Evolutionary conservation across 1,140 invertebrate species (phyloP).

Genomic region (fruit fly (Drosophila melanogaster)): Release_6_plus_ISO1_MT NT_033779.5:18761001-18761500

Average conservation of each 20-base stretch:
- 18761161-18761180: conserved; percentile 17
- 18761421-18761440: conserved; percentile 45
- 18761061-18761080: conserved; percentile 26
- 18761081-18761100: conserved; percentile 55
- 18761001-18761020: conserved; percentile 13
- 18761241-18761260: not conserved
- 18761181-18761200: conserved; percentile 18
- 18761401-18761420: conserved; percentile 50
- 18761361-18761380: conserved; percentile 19
- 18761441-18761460: conserved; percentile 24
- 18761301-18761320: not conserved
- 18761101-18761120: conserved; percentile 32
- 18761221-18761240: not conserved
- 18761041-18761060: conserved; percentile 30
- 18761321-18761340: too few relatives aligned
- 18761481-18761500: conserved; percentile 74
- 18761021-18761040: conserved; percentile 3
- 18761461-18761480: conserved; percentile 66
- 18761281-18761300: not conserved
- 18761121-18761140: conserved; percentile 36
- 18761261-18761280: not conserved
- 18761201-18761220: not conserved
- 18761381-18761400: conserved; percentile 20
- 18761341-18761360: not conserved
- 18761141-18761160: conserved; percentile 17